Percentiles rank a stretch among this genome's conserved stretches.
Evolutionary conservation across 2,797 vertebrate species (phyloP).

Genomic region (Chloroceryle amazona): DNA sequence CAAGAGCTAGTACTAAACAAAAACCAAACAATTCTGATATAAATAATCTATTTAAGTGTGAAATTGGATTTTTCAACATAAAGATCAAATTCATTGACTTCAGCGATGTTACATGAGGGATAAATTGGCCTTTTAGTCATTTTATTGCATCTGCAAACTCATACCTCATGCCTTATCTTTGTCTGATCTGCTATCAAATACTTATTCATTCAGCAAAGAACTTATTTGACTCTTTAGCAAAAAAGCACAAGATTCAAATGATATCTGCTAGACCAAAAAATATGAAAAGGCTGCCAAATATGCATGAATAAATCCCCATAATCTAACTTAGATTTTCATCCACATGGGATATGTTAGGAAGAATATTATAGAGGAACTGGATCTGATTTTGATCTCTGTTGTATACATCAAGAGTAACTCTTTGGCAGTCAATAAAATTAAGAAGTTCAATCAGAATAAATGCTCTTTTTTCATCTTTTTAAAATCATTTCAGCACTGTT

Average conservation of each 20-base stretch:
- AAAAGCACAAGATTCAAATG: conserved; percentile 51
- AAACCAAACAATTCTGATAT: conserved; percentile 49
- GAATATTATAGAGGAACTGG: conserved; percentile 10
- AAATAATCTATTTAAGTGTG: conserved; percentile 74
- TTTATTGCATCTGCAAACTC: conserved; percentile 55
- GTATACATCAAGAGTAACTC: conserved; percentile 51
- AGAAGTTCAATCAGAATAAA: conserved; percentile 27
- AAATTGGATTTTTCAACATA: conserved; percentile 73
- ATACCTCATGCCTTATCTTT: conserved; percentile 29
- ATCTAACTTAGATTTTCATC: conserved; percentile 49
- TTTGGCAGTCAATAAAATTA: conserved; percentile 36
- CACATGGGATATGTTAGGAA: not conserved
- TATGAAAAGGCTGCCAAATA: conserved; percentile 25
- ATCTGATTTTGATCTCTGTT: conserved; percentile 53
- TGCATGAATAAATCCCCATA: not conserved
- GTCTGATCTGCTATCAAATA: conserved; percentile 63
- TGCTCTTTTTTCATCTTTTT: not conserved
- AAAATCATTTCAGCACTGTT: not conserved
- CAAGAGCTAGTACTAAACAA: conserved; percentile 38
- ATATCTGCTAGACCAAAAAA: conserved; percentile 56
- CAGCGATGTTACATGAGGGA: conserved; percentile 1
- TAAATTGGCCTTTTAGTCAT: conserved; percentile 64
- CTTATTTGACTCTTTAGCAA: conserved; percentile 51
- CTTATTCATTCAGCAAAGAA: conserved; percentile 56
- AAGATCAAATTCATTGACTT: conserved; percentile 73